Conservation (phyloP, 1,140 invertebrate species). For the Nymphalis io region DNA sequence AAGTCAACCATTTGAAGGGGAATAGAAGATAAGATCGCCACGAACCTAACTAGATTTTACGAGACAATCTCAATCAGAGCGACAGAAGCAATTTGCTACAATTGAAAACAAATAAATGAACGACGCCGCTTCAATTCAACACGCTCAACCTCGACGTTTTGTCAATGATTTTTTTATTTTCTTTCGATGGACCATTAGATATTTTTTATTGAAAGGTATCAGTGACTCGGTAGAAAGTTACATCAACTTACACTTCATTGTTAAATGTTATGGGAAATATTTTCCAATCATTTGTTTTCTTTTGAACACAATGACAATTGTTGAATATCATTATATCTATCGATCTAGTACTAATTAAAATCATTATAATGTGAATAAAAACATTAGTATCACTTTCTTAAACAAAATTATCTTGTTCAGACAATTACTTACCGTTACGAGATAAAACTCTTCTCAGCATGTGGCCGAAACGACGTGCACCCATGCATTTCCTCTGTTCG, state of each 20-base stretch:
- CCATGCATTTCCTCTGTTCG: conserved; percentile 71
- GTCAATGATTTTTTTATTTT: conserved; percentile 29
- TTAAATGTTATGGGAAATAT: conserved; percentile 29
- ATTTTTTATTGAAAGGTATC: conserved; percentile 27
- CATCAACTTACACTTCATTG: conserved; percentile 26
- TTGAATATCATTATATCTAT: background rate
- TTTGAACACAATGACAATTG: conserved; percentile 2
- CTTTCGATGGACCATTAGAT: conserved; percentile 19
- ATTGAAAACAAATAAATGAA: conserved; percentile 70
- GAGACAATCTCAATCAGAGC: conserved; percentile 61
- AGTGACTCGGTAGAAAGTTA: conserved; percentile 33
- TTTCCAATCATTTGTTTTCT: conserved; percentile 12
- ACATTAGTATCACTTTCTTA: background rate
- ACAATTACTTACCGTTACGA: conserved; percentile 66
- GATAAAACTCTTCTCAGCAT: conserved; percentile 72
- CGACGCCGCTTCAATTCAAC: conserved; percentile 53
- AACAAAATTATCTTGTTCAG: background rate
- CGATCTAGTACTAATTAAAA: background rate
- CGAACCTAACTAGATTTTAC: conserved; percentile 53
- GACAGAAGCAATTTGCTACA: conserved; percentile 62
- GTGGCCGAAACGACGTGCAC: conserved; percentile 67
- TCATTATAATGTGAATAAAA: background rate
- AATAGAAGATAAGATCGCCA: conserved; percentile 47
- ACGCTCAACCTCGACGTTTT: conserved; percentile 29
- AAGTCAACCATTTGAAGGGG: conserved; percentile 32